Evolutionary conservation across 2,797 vertebrate genomes (phyloP).

Genomic region (Anomalospiza imberbis): DNA sequence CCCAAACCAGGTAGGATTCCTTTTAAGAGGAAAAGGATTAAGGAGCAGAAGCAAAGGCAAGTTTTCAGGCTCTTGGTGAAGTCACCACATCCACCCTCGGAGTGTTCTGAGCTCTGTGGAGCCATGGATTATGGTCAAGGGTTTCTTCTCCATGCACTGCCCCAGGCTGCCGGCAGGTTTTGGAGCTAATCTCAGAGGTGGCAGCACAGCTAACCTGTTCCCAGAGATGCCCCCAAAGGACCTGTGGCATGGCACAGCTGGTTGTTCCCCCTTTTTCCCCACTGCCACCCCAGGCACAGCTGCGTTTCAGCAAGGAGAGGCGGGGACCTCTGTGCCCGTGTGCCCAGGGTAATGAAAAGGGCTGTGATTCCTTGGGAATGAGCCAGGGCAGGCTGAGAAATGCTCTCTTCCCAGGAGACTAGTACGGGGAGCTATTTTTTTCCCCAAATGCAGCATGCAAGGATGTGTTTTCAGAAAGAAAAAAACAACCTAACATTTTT

Average conservation of each 20-base stretch:
- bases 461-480: neutral
- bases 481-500: neutral
- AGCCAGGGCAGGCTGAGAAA: neutral
- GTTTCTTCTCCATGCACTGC: neutral
- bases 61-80: neutral
- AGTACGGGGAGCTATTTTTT: neutral
- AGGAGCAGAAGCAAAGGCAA: neutral
- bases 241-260: neutral
- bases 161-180: neutral
- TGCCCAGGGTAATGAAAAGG: neutral
- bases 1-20: neutral
- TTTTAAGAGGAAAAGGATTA: neutral
- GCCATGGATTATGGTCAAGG: rapidly evolving
- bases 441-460: neutral
- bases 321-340: neutral
- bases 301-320: rapidly evolving
- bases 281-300: neutral
- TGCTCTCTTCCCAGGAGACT: neutral
- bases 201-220: rapidly evolving
- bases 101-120: neutral
- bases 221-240: neutral
- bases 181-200: neutral
- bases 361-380: neutral
- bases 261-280: neutral
- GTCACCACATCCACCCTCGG: rapidly evolving